A percentile compares a stretch with the other conserved stretches of the same genome.
Evolutionary conservation across 2,888 invertebrate species (phyloP).

Genomic region (Drosophila nigritarsus): DNA sequence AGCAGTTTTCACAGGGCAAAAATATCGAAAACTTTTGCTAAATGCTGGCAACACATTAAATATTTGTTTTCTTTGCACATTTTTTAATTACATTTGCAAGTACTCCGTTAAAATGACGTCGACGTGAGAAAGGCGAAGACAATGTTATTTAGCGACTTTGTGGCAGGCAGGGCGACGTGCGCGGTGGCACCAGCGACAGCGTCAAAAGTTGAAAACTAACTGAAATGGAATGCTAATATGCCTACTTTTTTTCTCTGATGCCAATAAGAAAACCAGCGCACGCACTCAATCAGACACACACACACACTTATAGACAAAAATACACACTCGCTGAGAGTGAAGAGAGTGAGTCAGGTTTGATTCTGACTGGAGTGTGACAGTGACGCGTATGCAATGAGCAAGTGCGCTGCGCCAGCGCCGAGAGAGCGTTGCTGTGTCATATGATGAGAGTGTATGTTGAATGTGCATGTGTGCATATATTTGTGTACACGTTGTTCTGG

Average conservation of each 20-base stretch:
- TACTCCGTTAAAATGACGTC: constrained; percentile 36
- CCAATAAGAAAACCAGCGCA: constrained; percentile 78
- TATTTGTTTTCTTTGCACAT: constrained; percentile 25
- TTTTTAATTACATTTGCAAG: constrained; percentile 46
- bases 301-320: constrained; percentile 5
- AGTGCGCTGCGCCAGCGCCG: constrained; percentile 54
- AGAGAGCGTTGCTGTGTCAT: constrained; percentile 33
- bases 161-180: constrained; percentile 21
- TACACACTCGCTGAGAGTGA: constrained; percentile 10
- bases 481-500: constrained; percentile 62
- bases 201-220: constrained; percentile 78
- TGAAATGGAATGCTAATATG: constrained; percentile 77
- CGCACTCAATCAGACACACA: constrained; percentile 51
- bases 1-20: constrained; percentile 24
- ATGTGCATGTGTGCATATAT: constrained; percentile 13
- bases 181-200: constrained; percentile 51
- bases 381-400: constrained; percentile 73
- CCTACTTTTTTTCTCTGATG: constrained; percentile 68
- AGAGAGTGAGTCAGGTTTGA: constrained; percentile 49
- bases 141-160: constrained; percentile 37
- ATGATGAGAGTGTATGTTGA: constrained; percentile 22
- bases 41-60: constrained; percentile 39
- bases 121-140: constrained; percentile 29
- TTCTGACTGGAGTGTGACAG: constrained; percentile 66
- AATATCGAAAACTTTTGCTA: constrained; percentile 6